Conservation (phyloP, 2,888 invertebrate species). For the Brassicogethes aeneus region DNA sequence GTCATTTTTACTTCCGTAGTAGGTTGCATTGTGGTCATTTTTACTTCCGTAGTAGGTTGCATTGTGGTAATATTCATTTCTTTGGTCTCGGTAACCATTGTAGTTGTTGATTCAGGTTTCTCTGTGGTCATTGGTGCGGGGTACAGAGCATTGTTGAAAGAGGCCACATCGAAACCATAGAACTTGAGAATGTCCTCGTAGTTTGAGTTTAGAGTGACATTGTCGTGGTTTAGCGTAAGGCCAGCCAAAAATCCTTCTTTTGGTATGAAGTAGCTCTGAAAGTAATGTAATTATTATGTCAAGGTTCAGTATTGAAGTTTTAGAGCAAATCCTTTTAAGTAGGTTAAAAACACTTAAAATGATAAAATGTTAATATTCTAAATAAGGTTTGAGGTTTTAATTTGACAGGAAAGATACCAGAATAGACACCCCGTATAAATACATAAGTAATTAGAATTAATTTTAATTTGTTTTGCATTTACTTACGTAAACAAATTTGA, state of each 20-base stretch:
- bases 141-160: slow-evolving; percentile 35
- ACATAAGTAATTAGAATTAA: no score
- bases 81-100: neutral
- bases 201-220: slow-evolving; percentile 63
- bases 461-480: no score
- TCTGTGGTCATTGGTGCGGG: slow-evolving; percentile 29
- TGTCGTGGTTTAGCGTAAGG: slow-evolving; percentile 67
- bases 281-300: no score
- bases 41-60: slow-evolving; percentile 13
- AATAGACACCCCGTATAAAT: no score
- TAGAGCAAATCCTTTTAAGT: no score
- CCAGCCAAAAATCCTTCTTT: slow-evolving; percentile 77
- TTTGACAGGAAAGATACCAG: no score
- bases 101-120: slow-evolving; percentile 13
- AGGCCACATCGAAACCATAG: slow-evolving; percentile 70
- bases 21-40: slow-evolving; percentile 6
- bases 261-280: slow-evolving; percentile 74
- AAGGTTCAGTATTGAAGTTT: no score
- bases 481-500: no score
- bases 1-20: slow-evolving; percentile 5
- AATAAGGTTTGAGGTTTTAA: no score
- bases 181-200: slow-evolving; percentile 66
- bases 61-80: slow-evolving; percentile 8
- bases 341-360: no score
- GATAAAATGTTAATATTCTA: no score